Evolutionary conservation across 2,113 vertebrate species (phyloP).

Genomic region (Felis chaus): DNA sequence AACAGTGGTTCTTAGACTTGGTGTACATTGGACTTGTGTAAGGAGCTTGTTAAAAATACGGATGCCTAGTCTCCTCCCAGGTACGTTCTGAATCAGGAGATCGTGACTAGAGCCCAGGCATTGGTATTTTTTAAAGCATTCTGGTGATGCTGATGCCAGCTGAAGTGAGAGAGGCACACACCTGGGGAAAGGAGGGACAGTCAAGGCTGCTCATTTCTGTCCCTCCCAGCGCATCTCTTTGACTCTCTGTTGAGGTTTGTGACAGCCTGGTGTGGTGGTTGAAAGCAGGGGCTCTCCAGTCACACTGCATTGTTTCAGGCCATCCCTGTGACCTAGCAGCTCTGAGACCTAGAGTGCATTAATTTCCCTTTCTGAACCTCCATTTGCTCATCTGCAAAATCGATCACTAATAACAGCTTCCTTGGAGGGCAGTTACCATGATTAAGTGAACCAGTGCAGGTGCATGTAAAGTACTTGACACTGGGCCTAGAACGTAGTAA

Average conservation of each 20-base stretch:
- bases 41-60: constrained; percentile 8
- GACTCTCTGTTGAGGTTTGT: background rate
- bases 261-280: background rate
- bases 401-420: constrained; percentile 22
- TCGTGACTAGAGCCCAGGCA: background rate
- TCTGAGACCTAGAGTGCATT: background rate
- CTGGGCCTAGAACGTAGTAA: constrained; percentile 11
- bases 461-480: constrained; percentile 13
- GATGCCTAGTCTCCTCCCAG: background rate
- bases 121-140: background rate
- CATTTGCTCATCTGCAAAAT: constrained; percentile 60
- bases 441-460: background rate
- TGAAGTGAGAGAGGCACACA: background rate
- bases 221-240: background rate
- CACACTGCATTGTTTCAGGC: background rate
- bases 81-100: background rate
- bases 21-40: background rate
- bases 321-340: background rate
- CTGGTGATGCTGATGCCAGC: background rate
- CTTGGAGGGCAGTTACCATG: constrained; percentile 1
- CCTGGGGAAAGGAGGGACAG: background rate
- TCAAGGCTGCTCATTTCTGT: background rate
- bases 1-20: background rate
- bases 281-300: background rate
- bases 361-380: background rate